Evolutionary conservation across 2,113 vertebrate species (phyloP).

Genomic region (Suncus etruscus): DNA sequence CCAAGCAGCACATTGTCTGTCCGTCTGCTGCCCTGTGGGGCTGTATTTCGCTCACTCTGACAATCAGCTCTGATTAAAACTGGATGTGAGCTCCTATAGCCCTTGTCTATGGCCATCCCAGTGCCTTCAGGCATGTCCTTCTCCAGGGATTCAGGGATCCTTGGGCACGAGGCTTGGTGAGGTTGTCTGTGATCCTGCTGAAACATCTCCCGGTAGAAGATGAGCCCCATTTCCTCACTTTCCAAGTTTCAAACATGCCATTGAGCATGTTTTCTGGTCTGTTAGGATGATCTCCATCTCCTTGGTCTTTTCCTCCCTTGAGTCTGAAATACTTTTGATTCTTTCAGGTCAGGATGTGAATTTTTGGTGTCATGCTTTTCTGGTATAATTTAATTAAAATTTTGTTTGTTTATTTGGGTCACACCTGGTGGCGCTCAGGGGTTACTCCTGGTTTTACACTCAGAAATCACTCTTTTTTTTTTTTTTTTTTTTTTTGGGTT

Average conservation of each 20-base stretch:
- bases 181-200: background rate
- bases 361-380: background rate
- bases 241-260: background rate
- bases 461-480: too few species aligned
- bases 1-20: background rate
- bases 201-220: background rate
- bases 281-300: background rate
- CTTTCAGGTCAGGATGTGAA: slow-evolving; percentile 3
- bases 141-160: too few species aligned
- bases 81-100: background rate
- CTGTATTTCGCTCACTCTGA: background rate
- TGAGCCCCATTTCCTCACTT: background rate
- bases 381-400: background rate
- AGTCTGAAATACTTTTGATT: slow-evolving; percentile 6
- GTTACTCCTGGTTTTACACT: too few species aligned
- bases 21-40: too few species aligned
- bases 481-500: too few species aligned
- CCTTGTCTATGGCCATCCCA: background rate
- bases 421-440: too few species aligned
- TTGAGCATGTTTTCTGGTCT: background rate
- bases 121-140: background rate
- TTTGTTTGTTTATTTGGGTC: too few species aligned
- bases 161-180: background rate
- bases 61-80: background rate
- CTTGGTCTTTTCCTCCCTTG: background rate